phyloP scores from a whole-genome alignment of 2,797 vertebrate genomes.

The Darevskia nairensis region DNA sequence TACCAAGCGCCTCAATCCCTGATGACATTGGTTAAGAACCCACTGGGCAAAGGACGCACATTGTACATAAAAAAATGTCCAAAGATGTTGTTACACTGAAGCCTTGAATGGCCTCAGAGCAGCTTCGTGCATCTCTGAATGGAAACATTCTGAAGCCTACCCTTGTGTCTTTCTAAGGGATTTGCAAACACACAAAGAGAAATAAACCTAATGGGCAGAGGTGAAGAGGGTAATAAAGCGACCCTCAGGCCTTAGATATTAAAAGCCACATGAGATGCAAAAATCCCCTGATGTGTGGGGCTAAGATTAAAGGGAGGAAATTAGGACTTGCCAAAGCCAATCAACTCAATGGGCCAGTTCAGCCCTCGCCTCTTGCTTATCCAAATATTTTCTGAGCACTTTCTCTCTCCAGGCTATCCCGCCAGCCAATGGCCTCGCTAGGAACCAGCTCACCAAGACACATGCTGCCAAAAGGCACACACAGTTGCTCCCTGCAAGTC shows the following conservation, averaged over 20 bases:
- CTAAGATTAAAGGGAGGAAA: background rate
- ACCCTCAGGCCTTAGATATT: background rate
- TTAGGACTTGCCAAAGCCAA: background rate
- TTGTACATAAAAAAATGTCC: background rate
- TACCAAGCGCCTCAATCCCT: background rate
- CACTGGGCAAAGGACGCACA: background rate
- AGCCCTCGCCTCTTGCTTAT: background rate
- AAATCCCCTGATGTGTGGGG: background rate
- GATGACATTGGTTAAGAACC: background rate
- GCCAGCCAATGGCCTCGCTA: background rate
- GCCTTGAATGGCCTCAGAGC: conserved; percentile 11
- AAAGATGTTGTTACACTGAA: background rate
- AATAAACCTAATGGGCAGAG: background rate
- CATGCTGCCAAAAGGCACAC: background rate
- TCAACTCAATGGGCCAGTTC: background rate
- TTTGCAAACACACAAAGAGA: background rate
- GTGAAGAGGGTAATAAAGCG: conserved; percentile 13
- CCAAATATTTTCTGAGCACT: background rate
- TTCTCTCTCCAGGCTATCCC: background rate
- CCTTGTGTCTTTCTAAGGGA: background rate
- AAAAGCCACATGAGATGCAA: conserved; percentile 15
- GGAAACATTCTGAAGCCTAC: background rate
- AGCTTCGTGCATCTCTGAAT: background rate
- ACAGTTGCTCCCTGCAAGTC: background rate
- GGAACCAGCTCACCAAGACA: background rate